Evolutionary conservation across 2,113 vertebrate species (phyloP), one percentile per base, ranked within the genome.

Genomic region (Ia io): DNA sequence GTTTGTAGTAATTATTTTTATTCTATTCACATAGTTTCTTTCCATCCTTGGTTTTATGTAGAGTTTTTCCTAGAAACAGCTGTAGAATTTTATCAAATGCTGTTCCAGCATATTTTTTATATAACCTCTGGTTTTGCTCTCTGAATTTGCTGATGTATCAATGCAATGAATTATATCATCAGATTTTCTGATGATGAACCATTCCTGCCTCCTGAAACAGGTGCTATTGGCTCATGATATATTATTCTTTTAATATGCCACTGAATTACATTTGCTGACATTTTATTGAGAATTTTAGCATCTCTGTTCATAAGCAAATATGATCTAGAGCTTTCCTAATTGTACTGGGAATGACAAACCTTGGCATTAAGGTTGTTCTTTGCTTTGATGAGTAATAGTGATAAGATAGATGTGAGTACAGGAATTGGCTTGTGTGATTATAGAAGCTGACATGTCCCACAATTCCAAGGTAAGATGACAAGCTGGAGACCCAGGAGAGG

Each of bases 1-100:
- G 35, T 70, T 56, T 91, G 22, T 51, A 91, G 47, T 71, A 59
- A 69, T 84, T 53, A 70, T 82, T 97, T 96, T 91, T 59, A 67
- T 93, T 84, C 53, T 84, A 20, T 59, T 70, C 51, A 42, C 25
- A 30, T 65, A 25, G 42, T 65, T 89, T 85, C 77, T 95, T 92
- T 76, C 35, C 65, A 9, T 59, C 49, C 47, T 90, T 37, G 63
- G 53, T 92, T 87, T 92, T 92, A 51, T 49, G 44, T 61, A 47
- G 61, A 18, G 12, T 53, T 63, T 69, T 88, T 25, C 30, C 73
- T 76, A 49, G 73, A 14, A 78, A 78, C 59, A 87, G 56, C 37
- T 44, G 56, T 63, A 32, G 53, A 59, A 61, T 82, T 51, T 93
- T 42, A 92, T 86, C 88, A 89, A 78, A 37, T 77, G 67, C 18